phyloP scores from a whole-genome alignment of 2,888 invertebrate genomes.

The Drosophila colorata region DNA sequence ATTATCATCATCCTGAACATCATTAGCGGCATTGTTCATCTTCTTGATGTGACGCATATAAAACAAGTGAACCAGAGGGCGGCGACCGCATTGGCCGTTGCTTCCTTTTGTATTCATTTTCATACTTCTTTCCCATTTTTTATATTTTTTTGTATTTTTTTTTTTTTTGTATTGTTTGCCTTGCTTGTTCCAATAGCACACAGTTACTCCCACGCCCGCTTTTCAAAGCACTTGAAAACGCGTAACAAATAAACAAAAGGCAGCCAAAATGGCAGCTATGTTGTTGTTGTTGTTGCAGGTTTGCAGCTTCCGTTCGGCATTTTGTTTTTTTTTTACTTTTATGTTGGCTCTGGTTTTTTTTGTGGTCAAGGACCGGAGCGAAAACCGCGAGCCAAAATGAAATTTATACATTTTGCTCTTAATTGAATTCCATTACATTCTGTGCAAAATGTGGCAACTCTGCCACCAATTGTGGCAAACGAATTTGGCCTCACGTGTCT shows the following conservation, averaged over 20 bases:
- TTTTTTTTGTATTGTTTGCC: constrained; percentile 59
- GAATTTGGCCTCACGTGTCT: constrained; percentile 33
- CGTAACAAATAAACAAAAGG: constrained; percentile 69
- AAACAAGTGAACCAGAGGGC: constrained; percentile 38
- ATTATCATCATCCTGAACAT: constrained; percentile 12
- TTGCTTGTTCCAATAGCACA: constrained; percentile 10
- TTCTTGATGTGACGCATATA: constrained; percentile 27
- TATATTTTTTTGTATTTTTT: constrained; percentile 64
- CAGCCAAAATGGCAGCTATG: constrained; percentile 48
- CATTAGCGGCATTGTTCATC: constrained; percentile 17
- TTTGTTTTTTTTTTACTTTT: constrained; percentile 36
- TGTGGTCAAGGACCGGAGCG: constrained; percentile 33
- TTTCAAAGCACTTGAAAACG: constrained; percentile 42
- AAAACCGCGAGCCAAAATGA: constrained; percentile 40
- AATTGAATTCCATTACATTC: constrained; percentile 70
- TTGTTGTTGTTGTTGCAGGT: constrained; percentile 37
- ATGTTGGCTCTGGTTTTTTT: constrained; percentile 15
- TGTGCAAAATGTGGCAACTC: constrained; percentile 15
- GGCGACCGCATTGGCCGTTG: constrained; percentile 28
- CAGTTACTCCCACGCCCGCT: constrained; percentile 8
- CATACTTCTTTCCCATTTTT: constrained; percentile 70
- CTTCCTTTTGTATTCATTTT: constrained; percentile 72
- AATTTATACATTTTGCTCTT: constrained; percentile 52
- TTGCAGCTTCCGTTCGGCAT: constrained; percentile 56
- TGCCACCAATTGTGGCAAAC: constrained; percentile 42